Evolutionary conservation across 2,797 vertebrate genomes (phyloP).

Genomic region (Onychomys arenicola): DNA sequence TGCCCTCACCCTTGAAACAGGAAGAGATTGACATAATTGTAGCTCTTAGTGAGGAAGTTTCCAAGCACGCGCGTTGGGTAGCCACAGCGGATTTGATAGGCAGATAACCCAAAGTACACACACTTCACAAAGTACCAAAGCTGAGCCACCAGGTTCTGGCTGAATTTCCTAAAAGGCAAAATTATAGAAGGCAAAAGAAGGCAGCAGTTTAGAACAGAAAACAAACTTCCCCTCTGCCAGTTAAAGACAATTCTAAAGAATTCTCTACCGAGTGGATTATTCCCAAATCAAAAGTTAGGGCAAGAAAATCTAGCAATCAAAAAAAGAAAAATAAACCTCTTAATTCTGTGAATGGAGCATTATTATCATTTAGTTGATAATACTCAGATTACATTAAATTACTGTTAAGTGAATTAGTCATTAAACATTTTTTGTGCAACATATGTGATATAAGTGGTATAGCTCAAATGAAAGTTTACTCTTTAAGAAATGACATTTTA

Average conservation of each 20-base stretch:
- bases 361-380: background rate
- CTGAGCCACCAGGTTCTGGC: constrained; percentile 96
- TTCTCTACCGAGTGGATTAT: background rate
- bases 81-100: constrained; percentile 99
- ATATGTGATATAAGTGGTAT: background rate
- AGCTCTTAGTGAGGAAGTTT: constrained; percentile 99
- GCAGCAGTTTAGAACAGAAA: background rate
- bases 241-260: background rate
- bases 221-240: background rate
- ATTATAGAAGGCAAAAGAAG: constrained; percentile 42
- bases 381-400: background rate
- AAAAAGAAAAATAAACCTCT: background rate
- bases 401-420: background rate
- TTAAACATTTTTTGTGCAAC: background rate
- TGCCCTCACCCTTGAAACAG: constrained; percentile 97
- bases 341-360: background rate
- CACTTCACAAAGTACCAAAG: constrained; percentile 99
- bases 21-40: constrained; percentile 99
- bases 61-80: constrained; percentile 98
- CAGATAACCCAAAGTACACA: constrained; percentile 99
- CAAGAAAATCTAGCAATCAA: background rate
- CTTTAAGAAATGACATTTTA: background rate
- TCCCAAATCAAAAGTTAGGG: background rate
- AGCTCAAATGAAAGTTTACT: background rate
- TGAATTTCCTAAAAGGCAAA: constrained; percentile 93